Percentiles rank a stretch among this genome's conserved stretches.
phyloP scores from a whole-genome alignment of 1,140 invertebrate species.

The Cydia pomonella region DNA sequence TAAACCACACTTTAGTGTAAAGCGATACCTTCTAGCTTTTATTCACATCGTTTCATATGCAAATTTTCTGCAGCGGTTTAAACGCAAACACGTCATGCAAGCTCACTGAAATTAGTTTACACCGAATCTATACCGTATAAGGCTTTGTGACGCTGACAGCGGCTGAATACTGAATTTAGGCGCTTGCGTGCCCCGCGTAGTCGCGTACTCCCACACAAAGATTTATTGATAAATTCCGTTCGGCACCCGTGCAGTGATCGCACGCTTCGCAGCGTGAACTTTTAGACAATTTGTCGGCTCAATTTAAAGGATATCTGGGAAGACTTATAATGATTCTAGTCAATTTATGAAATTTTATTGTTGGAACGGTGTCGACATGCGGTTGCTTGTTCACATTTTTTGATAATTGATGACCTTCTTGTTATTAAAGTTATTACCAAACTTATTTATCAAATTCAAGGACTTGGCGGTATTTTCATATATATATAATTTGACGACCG shows the following conservation, averaged over 20 bases:
- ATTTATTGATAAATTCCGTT: slow-evolving; percentile 11
- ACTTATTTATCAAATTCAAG: no score
- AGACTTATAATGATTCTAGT: no score
- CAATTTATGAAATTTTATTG: no score
- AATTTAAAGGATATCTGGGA: no score
- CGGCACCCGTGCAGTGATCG: neutral
- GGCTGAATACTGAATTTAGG: neutral
- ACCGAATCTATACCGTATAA: neutral
- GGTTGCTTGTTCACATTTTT: no score
- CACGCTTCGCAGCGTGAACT: neutral
- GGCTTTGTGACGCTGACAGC: neutral
- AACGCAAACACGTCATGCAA: neutral
- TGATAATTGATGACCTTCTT: no score
- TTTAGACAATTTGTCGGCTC: neutral
- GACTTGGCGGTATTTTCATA: no score
- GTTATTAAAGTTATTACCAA: no score
- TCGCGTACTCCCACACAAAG: neutral
- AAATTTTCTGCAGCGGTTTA: neutral
- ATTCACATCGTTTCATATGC: neutral
- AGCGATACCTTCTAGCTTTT: neutral
- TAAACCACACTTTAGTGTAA: no score
- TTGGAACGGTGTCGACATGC: no score
- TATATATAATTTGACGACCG: no score
- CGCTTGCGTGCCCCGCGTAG: neutral
- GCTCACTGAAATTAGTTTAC: neutral